Base-by-base conservation (phyloP, 2,797 vertebrate species). In the Chaetophractus vellerosus region DNA sequence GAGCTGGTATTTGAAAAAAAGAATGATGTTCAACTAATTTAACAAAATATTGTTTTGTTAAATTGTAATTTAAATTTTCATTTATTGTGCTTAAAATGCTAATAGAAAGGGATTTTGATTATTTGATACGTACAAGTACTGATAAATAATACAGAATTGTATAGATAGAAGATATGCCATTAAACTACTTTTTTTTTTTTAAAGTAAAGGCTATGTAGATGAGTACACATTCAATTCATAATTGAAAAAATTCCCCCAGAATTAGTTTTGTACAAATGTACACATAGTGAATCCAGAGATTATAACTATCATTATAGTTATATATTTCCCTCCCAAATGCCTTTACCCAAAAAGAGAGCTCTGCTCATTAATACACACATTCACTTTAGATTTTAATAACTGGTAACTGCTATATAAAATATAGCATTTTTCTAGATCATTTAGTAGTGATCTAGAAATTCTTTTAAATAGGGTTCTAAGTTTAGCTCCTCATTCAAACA, bases 31-130 rank as follows among this genome's bases (percentile, higher is more conserved):
- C 23, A 31, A 92, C 68, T 82, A 87, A 78, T 9, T 57, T 71
- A 15, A n/a, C 31, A 28, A 6, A 87, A 3, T 84, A 74, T 28
- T 76, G 26, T 63, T 74, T 75, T 84, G 26, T 88, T 86, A 89
- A 96, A 57, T 5, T 31, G 1, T 69, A 93, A 68, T 36, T 74
- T 82, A 86, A 90, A 85, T 52, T 59, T 89, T 83, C 23, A 80
- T 78, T 92, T 96, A 16, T 69, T 88, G n/a, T n/a, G n/a, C 59
- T 88, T 90, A 90, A 93, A 89, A 92, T 89, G 50, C 38, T 86
- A 96, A 80, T 76, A 78, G 38, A 23, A 21, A 50, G 23, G 8
- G 26, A 82, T 76, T 96, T 94, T 88, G 24, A 41, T 90, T 19
- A 71, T 61, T 92, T 96, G 36, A 68, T 71, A 50, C 55, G 16